These are phyloP conservation scores for Drepanosiphum platanoidis DNA, from an alignment of 2,888 invertebrate species.

Conservation along the genomic window DNA sequence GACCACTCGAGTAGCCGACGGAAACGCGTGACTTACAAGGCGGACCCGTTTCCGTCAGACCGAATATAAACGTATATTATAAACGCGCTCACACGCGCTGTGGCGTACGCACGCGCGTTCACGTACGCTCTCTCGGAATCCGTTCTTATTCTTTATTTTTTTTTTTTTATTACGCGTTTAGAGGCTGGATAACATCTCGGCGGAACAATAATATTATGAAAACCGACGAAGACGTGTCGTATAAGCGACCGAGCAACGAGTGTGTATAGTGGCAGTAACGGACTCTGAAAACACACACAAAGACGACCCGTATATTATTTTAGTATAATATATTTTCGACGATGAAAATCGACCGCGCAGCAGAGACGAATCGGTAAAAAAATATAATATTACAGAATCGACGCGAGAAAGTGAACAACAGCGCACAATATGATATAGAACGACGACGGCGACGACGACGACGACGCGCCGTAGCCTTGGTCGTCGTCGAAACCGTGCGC, in stretches of 20 bases:
- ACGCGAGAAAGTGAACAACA: conserved; percentile 13
- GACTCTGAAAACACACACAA: not conserved
- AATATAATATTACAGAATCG: conserved; percentile 11
- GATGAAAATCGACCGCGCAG: conserved; percentile 6
- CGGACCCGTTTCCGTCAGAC: conserved; percentile 50
- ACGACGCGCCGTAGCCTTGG: not conserved
- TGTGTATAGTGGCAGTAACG: not conserved
- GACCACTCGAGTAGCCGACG: conserved; percentile 41
- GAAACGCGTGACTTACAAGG: conserved; percentile 55
- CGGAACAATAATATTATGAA: conserved; percentile 28
- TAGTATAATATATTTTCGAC: not conserved
- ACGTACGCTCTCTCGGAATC: not conserved
- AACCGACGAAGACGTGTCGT: conserved; percentile 26
- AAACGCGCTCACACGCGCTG: not conserved
- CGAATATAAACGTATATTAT: conserved; percentile 38
- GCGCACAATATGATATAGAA: not conserved
- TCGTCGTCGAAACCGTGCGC: not conserved
- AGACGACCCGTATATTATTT: too few species aligned
- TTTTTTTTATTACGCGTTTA: conserved; percentile 11
- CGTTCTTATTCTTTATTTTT: conserved; percentile 6
- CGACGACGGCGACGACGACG: too few species aligned
- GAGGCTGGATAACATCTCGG: conserved; percentile 37
- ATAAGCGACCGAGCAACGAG: not conserved
- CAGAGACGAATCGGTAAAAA: not conserved
- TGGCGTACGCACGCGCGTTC: not conserved